Conservation (phyloP, 2,888 invertebrate genomes). For the Stomorhina lunata region DNA sequence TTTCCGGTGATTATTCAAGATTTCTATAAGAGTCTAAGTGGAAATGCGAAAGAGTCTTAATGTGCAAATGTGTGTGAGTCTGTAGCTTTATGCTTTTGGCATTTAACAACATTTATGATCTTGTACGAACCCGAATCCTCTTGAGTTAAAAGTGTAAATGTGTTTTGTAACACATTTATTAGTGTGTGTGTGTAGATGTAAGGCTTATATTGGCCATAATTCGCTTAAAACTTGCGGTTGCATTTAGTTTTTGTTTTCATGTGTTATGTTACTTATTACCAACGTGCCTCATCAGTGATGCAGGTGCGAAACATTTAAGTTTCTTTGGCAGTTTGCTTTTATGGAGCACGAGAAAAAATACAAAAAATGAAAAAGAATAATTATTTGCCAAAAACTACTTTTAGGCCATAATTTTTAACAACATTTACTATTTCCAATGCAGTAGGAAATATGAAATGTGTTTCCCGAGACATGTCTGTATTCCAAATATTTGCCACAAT, state of each 20-base stretch:
- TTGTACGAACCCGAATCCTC: not conserved
- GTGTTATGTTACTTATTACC: constrained; percentile 10
- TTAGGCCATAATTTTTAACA: constrained; percentile 56
- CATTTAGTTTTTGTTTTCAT: constrained; percentile 10
- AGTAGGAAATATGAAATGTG: not conserved
- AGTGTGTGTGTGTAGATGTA: not conserved
- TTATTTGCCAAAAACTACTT: constrained; percentile 53
- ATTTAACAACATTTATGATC: constrained; percentile 27
- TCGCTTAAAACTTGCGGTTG: constrained; percentile 51
- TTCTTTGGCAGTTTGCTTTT: not conserved
- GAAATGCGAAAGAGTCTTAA: constrained; percentile 1
- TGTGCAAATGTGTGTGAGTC: not conserved
- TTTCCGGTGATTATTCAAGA: constrained; percentile 56
- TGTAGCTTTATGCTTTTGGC: constrained; percentile 31
- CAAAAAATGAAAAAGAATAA: constrained; percentile 27
- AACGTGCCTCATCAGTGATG: constrained; percentile 57
- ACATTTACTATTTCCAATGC: not conserved
- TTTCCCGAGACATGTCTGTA: not conserved
- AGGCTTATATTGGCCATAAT: constrained; percentile 36
- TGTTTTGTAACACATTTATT: not conserved
- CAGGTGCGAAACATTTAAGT: constrained; percentile 75
- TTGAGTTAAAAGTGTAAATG: not conserved
- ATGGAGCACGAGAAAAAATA: not conserved
- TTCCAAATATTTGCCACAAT: constrained; percentile 32
- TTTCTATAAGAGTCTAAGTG: constrained; percentile 17